Conservation (phyloP, 2,888 invertebrate genomes). For the Falcaria lacertinaria region DNA sequence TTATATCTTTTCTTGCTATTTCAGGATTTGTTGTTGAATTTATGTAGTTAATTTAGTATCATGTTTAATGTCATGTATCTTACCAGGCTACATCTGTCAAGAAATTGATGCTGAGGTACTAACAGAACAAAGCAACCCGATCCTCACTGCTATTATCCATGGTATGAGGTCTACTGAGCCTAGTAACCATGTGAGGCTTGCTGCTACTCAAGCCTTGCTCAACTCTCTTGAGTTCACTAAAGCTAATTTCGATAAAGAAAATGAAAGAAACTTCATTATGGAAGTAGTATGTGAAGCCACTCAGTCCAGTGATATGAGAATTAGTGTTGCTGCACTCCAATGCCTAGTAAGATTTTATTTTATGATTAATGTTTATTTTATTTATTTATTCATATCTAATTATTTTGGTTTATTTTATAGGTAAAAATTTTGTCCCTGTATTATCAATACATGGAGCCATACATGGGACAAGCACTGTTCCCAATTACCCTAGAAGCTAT, state of each 20-base stretch:
- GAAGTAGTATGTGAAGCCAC: slow-evolving; percentile 99
- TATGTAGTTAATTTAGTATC: too few relatives aligned
- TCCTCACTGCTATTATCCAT: slow-evolving; percentile 98
- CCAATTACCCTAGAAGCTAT: slow-evolving; percentile 99
- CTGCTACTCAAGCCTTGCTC: slow-evolving; percentile 96
- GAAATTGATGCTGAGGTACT: slow-evolving; percentile 97
- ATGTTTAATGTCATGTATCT: slow-evolving; percentile 1
- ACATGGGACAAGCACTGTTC: slow-evolving; percentile 98
- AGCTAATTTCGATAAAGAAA: slow-evolving; percentile 98
- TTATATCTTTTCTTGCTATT: too few relatives aligned
- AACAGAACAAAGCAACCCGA: slow-evolving; percentile 95
- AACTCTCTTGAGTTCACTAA: slow-evolving; percentile 99
- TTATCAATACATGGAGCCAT: slow-evolving; percentile 99
- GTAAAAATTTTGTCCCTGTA: slow-evolving; percentile 98
- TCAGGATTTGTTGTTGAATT: too few relatives aligned
- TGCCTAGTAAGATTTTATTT: slow-evolving; percentile 86
- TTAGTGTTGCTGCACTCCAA: slow-evolving; percentile 97
- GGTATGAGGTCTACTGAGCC: slow-evolving; percentile 98
- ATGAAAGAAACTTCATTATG: slow-evolving; percentile 99
- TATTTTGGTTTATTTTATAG: slow-evolving; percentile 28
- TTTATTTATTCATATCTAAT: not conserved
- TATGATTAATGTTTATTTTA: not conserved
- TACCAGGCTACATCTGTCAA: slow-evolving; percentile 93
- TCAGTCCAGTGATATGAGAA: slow-evolving; percentile 93
- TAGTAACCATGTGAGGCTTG: slow-evolving; percentile 95